Evolutionary conservation across 2,797 vertebrate species (phyloP).

Genomic region (Sebastiscus albofasciatus): DNA sequence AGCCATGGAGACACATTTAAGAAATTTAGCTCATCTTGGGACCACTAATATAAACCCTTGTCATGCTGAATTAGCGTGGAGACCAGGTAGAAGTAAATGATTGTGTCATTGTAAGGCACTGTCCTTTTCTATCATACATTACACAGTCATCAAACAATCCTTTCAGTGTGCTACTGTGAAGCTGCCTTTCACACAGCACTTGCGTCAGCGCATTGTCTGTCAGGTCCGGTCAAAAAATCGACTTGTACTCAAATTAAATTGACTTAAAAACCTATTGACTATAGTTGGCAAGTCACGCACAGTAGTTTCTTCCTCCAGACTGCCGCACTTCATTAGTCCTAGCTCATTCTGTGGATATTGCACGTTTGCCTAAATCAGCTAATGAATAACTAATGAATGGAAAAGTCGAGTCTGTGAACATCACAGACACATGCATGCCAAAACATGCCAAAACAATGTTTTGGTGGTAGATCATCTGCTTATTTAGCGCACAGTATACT

Average conservation of each 20-base stretch:
- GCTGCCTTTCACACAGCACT: conserved; percentile 36
- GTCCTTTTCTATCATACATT: conserved; percentile 22
- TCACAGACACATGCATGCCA: neutral
- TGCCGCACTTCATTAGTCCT: conserved; percentile 17
- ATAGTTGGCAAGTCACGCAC: conserved; percentile 6
- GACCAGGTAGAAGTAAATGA: neutral
- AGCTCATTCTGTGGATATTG: neutral
- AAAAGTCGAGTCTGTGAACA: conserved; percentile 42
- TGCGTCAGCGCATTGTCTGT: conserved; percentile 31
- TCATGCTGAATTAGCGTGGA: conserved; percentile 22
- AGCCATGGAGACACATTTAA: conserved; percentile 24
- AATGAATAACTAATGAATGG: conserved; percentile 49
- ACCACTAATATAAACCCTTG: conserved; percentile 43
- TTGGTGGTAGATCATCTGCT: conserved; percentile 19
- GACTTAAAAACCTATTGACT: conserved; percentile 35
- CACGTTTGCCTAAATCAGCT: conserved; percentile 40
- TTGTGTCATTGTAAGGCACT: neutral
- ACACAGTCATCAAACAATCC: conserved; percentile 2
- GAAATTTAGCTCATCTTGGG: conserved; percentile 30
- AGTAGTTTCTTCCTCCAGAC: conserved; percentile 16
- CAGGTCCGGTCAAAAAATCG: conserved; percentile 14
- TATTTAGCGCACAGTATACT: neutral
- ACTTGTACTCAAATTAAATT: conserved; percentile 20
- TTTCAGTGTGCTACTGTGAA: conserved; percentile 16
- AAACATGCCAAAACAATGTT: conserved; percentile 31